These are phyloP conservation scores for Aelia acuminata DNA, from an alignment of 2,888 invertebrate genomes.

Conservation along the genomic window DNA sequence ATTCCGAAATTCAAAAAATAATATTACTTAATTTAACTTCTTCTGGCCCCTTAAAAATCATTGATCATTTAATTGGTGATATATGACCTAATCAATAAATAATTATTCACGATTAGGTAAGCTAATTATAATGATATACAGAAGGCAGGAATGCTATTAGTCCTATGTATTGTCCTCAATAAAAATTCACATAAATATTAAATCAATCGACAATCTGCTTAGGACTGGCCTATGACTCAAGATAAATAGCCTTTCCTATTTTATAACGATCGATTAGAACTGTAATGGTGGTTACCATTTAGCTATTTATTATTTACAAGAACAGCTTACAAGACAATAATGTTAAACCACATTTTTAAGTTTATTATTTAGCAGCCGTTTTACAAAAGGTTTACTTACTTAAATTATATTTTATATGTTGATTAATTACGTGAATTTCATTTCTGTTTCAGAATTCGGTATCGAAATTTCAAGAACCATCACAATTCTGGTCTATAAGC, in stretches of 20 bases:
- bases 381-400: no score
- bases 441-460: no score
- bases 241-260: not conserved
- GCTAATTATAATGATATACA: not conserved
- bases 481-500: no score
- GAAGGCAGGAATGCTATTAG: not conserved
- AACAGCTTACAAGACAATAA: not conserved
- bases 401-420: no score
- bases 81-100: not conserved
- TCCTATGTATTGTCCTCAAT: not conserved
- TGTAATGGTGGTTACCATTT: not conserved
- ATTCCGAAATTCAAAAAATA: no score
- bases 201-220: not conserved
- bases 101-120: not conserved
- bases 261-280: not conserved
- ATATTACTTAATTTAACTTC: no score
- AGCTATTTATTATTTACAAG: not conserved
- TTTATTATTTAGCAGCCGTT: no score
- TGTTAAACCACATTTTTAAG: no score
- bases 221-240: not conserved
- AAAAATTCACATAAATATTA: constrained; percentile 1
- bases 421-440: no score
- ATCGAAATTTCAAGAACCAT: no score
- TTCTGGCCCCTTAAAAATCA: no score
- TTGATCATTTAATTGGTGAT: not conserved